Conservation (phyloP, 2,888 invertebrate species). For the Endotricha flammealis region DNA sequence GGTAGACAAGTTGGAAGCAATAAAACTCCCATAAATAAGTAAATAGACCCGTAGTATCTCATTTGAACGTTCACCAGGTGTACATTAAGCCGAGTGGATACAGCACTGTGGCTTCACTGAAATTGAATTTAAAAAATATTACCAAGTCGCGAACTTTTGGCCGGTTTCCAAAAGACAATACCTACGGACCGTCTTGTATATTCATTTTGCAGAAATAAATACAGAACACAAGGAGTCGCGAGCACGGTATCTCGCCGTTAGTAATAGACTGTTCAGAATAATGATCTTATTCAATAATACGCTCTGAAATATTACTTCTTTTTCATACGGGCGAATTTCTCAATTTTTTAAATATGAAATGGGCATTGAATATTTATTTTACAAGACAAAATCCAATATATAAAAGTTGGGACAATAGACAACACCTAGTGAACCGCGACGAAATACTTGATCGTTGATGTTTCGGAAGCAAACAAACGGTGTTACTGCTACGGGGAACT, state of each 20-base stretch:
- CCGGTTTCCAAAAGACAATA: conserved; percentile 73
- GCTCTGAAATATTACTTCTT: background rate
- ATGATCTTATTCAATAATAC: conserved; percentile 19
- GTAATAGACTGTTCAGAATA: conserved; percentile 33
- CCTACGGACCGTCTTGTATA: conserved; percentile 60
- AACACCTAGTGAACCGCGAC: conserved; percentile 23
- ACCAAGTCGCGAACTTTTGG: conserved; percentile 69
- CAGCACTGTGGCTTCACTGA: conserved; percentile 70
- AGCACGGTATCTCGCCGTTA: conserved; percentile 42
- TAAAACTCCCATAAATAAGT: conserved; percentile 49
- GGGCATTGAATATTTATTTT: conserved; percentile 3
- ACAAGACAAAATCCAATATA: background rate
- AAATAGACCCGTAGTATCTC: conserved; percentile 59
- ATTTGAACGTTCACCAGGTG: conserved; percentile 74
- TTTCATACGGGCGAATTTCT: background rate
- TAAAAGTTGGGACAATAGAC: conserved; percentile 7
- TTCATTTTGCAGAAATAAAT: conserved; percentile 70
- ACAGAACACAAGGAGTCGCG: conserved; percentile 38
- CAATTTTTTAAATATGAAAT: background rate
- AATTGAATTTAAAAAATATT: conserved; percentile 79
- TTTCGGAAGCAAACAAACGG: conserved; percentile 59
- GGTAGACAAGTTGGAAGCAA: conserved; percentile 24
- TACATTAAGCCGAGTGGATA: conserved; percentile 71
- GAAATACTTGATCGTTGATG: conserved; percentile 47
- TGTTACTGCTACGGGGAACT: conserved; percentile 52